These are phyloP conservation scores for Meandrina meandrites DNA, from an alignment of 92 coral and sea anemone species.

Conservation along the genomic window DNA sequence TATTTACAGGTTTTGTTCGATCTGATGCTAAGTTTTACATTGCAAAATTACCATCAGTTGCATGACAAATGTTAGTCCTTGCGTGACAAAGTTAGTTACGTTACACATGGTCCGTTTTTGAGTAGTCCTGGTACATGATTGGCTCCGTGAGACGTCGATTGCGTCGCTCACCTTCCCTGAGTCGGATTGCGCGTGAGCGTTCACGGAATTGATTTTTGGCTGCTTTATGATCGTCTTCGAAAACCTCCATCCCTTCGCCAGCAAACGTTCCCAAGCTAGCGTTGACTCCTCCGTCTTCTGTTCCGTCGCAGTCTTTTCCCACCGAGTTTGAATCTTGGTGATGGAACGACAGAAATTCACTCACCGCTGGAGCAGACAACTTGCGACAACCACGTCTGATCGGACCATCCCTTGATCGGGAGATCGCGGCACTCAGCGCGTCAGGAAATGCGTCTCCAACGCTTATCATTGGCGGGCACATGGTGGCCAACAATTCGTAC, in stretches of 20 bases:
- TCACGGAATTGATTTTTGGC: not conserved
- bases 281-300: not conserved
- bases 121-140: conserved; percentile 10
- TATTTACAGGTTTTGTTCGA: not conserved
- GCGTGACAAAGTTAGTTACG: not conserved
- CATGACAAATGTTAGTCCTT: not conserved
- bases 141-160: conserved; percentile 42
- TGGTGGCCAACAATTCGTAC: conserved; percentile 52
- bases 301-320: not conserved
- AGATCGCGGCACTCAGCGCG: conserved; percentile 11
- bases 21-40: not conserved
- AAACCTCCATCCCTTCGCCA: not conserved
- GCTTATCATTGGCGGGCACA: conserved; percentile 33
- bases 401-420: not conserved
- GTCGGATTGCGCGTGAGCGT: conserved; percentile 14
- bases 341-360: conserved; percentile 5
- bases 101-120: conserved; percentile 15
- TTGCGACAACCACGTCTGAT: conserved; percentile 3
- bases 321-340: conserved; percentile 6
- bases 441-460: conserved; percentile 1
- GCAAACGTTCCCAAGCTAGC: not conserved
- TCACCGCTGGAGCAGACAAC: conserved; percentile 27
- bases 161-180: conserved; percentile 24
- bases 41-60: not conserved
- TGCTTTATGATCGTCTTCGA: not conserved